A percentile compares a stretch with the other conserved stretches of the same genome.
Conservation (phyloP, 2,113 vertebrate species). For the Eidolon helvum region DNA sequence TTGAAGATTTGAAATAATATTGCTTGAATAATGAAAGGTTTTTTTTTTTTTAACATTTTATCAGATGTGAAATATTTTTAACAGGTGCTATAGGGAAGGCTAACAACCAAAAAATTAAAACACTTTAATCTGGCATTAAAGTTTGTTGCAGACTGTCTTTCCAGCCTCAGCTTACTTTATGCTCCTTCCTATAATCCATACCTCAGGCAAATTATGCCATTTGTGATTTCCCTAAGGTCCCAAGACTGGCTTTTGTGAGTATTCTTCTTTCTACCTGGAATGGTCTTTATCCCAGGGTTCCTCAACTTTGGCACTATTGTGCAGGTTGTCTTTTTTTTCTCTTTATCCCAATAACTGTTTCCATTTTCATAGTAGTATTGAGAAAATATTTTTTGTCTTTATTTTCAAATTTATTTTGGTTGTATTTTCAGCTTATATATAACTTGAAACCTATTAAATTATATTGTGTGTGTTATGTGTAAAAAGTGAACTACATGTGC, state of each 20-base stretch:
- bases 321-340: not conserved
- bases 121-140: not conserved
- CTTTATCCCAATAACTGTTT: not conserved
- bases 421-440: not conserved
- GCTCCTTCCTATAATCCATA: not conserved
- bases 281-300: not conserved
- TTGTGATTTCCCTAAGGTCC: not conserved
- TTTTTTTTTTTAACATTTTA: not conserved
- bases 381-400: not conserved
- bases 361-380: not conserved
- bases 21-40: not conserved
- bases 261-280: not conserved
- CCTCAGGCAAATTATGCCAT: not conserved
- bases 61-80: not conserved
- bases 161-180: not conserved
- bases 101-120: not conserved
- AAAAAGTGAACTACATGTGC: not conserved
- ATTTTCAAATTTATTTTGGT: not conserved
- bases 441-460: not conserved
- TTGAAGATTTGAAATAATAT: slow-evolving; percentile 1
- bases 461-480: not conserved
- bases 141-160: not conserved
- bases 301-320: not conserved
- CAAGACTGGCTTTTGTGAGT: not conserved
- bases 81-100: not conserved